A percentile compares a stretch with the other conserved stretches of the same genome.
Evolutionary conservation across 2,888 invertebrate genomes (phyloP).

Genomic region (Ypsolopha sequella): DNA sequence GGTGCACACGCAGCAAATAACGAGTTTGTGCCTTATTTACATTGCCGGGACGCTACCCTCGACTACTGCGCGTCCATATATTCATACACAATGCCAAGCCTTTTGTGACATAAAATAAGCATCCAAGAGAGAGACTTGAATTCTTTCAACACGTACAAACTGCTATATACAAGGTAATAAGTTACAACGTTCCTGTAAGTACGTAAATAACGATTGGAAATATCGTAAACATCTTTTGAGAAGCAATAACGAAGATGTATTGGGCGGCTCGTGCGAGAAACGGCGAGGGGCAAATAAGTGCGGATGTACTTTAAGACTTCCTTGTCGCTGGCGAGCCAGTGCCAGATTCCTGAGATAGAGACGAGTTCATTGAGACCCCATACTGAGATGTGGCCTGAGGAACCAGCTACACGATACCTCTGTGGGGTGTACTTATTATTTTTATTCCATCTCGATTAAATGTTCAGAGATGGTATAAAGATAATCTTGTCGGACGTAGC

Average conservation of each 20-base stretch:
- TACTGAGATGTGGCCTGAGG: slow-evolving; percentile 12
- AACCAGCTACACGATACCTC: too few species aligned
- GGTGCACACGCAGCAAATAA: not conserved
- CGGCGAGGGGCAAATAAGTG: slow-evolving; percentile 2
- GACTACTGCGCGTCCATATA: not conserved
- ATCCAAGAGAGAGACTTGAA: too few species aligned
- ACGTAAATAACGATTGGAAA: not conserved
- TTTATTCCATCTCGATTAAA: too few species aligned
- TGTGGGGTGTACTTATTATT: too few species aligned
- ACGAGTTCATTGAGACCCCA: slow-evolving; percentile 34
- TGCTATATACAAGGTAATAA: too few species aligned
- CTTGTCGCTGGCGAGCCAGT: slow-evolving; percentile 14
- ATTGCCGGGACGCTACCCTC: slow-evolving; percentile 8
- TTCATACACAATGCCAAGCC: not conserved
- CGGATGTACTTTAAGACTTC: slow-evolving; percentile 31
- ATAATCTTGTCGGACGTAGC: too few species aligned
- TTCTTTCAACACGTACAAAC: too few species aligned
- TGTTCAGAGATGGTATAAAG: too few species aligned
- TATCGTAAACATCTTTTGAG: not conserved
- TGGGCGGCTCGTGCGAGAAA: not conserved
- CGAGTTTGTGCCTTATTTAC: slow-evolving; percentile 3
- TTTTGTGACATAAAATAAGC: too few species aligned
- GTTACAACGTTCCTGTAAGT: too few species aligned
- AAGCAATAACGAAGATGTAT: not conserved
- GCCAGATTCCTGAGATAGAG: slow-evolving; percentile 27